Percentiles rank a stretch among this genome's conserved stretches.
Evolutionary conservation across 2,888 invertebrate species (phyloP).

Genomic region (Drosophila silvestris): DNA sequence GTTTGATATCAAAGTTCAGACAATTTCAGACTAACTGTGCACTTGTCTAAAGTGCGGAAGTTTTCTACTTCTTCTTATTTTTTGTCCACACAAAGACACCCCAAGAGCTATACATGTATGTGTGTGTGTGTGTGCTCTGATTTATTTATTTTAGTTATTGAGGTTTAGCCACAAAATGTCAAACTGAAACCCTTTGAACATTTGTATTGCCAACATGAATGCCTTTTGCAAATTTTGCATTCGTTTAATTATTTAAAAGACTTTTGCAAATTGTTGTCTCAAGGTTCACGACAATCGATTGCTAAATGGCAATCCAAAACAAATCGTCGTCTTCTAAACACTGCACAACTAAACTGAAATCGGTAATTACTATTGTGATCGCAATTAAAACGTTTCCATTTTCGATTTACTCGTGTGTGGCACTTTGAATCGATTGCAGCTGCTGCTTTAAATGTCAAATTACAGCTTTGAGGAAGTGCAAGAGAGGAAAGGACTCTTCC

Average conservation of each 20-base stretch:
- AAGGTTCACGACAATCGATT: conserved; percentile 51
- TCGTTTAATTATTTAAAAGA: conserved; percentile 50
- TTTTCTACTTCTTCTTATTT: conserved; percentile 10
- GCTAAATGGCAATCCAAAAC: conserved; percentile 12
- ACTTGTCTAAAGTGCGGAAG: conserved; percentile 58
- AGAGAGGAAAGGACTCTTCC: background rate
- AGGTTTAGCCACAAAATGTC: conserved; percentile 48
- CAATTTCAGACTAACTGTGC: conserved; percentile 30
- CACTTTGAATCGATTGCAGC: background rate
- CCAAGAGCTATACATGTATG: conserved; percentile 1
- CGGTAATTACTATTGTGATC: background rate
- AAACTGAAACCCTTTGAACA: conserved; percentile 20
- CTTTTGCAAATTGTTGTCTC: conserved; percentile 44
- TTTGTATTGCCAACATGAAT: conserved; percentile 15
- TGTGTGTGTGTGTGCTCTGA: conserved; percentile 26
- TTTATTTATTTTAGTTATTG: conserved; percentile 54
- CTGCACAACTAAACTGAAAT: background rate
- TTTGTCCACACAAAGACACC: conserved; percentile 27
- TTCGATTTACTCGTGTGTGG: background rate
- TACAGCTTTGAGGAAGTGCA: background rate
- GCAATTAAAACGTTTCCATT: background rate
- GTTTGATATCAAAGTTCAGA: conserved; percentile 66
- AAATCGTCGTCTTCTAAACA: background rate
- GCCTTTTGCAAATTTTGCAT: conserved; percentile 33
- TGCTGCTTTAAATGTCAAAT: background rate